phyloP scores from a whole-genome alignment of 2,888 invertebrate species.

The Pseudococcus jackbeardsleyi region DNA sequence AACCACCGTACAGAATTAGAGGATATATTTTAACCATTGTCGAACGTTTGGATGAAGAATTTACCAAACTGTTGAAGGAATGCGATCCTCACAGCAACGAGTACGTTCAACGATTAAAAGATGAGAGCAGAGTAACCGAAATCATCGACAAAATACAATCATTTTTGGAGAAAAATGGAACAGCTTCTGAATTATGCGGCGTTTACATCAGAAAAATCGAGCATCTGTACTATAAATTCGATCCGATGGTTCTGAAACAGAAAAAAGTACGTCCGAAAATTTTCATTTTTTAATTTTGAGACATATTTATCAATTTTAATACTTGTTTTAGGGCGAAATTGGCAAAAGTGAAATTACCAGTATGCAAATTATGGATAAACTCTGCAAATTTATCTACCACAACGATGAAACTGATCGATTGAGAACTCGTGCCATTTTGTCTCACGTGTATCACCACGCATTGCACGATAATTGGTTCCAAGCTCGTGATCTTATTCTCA shows the following conservation, averaged over 20 bases:
- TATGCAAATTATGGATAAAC: conserved; percentile 90
- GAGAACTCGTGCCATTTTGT: conserved; percentile 94
- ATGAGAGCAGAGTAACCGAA: conserved; percentile 89
- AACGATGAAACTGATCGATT: conserved; percentile 94
- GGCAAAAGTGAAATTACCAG: conserved; percentile 77
- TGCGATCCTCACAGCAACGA: conserved; percentile 98
- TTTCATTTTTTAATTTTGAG: neutral
- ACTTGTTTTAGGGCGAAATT: conserved; percentile 74
- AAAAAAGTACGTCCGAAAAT: conserved; percentile 73
- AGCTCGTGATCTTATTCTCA: conserved; percentile 90
- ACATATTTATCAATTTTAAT: neutral
- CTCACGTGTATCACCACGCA: conserved; percentile 98
- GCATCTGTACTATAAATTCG: conserved; percentile 98
- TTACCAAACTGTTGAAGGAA: conserved; percentile 95
- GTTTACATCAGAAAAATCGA: conserved; percentile 96
- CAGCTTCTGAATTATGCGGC: conserved; percentile 90
- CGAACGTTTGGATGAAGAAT: conserved; percentile 97
- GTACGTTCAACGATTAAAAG: conserved; percentile 93
- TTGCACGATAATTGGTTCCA: conserved; percentile 98
- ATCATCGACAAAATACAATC: conserved; percentile 90
- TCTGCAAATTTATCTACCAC: conserved; percentile 96
- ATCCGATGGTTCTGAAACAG: conserved; percentile 84
- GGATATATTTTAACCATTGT: conserved; percentile 95
- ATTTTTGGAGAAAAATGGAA: conserved; percentile 82
- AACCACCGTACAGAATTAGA: conserved; percentile 81